These are phyloP conservation scores for Malacoctenus gilli DNA, from an alignment of 2,797 vertebrate genomes.

Conservation along the genomic window DNA sequence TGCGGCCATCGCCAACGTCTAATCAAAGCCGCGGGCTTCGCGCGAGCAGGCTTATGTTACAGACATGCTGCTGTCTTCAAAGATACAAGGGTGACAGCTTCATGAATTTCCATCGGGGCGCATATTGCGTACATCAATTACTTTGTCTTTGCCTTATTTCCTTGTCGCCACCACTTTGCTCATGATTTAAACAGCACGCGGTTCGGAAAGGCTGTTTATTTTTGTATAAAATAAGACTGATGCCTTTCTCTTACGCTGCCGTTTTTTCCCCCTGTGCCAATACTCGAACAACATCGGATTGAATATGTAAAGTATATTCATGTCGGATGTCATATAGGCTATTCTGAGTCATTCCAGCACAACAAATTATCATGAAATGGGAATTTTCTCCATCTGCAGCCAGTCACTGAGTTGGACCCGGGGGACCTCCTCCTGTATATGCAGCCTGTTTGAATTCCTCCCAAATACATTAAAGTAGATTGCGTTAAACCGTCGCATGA, in stretches of 20 bases:
- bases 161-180: slow-evolving; percentile 36
- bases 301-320: slow-evolving; percentile 70
- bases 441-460: slow-evolving; percentile 53
- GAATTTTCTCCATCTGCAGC: slow-evolving; percentile 56
- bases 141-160: slow-evolving; percentile 48
- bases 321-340: slow-evolving; percentile 43
- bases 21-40: slow-evolving; percentile 68
- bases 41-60: slow-evolving; percentile 73
- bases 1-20: slow-evolving; percentile 57
- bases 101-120: slow-evolving; percentile 72
- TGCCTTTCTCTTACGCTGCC: slow-evolving; percentile 7
- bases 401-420: slow-evolving; percentile 51
- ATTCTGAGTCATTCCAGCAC: slow-evolving; percentile 52
- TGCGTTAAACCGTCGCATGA: slow-evolving; percentile 56
- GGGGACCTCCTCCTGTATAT: slow-evolving; percentile 59
- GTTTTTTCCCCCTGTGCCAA: slow-evolving; percentile 8
- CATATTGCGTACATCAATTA: slow-evolving; percentile 76
- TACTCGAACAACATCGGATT: slow-evolving; percentile 37
- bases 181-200: slow-evolving; percentile 46
- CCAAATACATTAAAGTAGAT: slow-evolving; percentile 65
- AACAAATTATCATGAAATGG: slow-evolving; percentile 70
- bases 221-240: too few species aligned
- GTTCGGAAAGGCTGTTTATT: slow-evolving; percentile 22
- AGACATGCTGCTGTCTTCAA: slow-evolving; percentile 76
- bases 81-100: slow-evolving; percentile 74